Evolutionary conservation across 2,797 vertebrate species (phyloP), one percentile per base, ranked within the genome.

Genomic region (Mycteria americana): DNA sequence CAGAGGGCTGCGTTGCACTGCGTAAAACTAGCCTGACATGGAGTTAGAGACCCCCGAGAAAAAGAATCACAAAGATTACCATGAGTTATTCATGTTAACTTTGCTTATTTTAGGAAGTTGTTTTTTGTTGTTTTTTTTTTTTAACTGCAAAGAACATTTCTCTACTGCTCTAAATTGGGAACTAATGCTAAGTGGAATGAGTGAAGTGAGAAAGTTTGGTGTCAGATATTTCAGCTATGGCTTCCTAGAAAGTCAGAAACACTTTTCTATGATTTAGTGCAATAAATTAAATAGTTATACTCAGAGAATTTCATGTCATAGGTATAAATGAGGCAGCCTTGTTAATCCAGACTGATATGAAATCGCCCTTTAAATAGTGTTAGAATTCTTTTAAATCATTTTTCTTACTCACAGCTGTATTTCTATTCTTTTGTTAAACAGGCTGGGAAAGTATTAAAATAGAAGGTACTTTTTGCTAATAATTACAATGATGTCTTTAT

Each of bases 101-200:
- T 72, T 15, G 73, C 31, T 92, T 91, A 68, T 70, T 89, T 81
- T 85, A 54, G 53, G 30, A 78, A 89, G 56, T 9, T 51, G 39
- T 18, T 5, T 18, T 64, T 35, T 56, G n/a, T n/a, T n/a, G n/a
- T 41, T 33, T 1, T 18, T 69, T 33, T 53, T 63, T 68, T 41
- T 27, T 1, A 85, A 62, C 43, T 56, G 37, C n/a, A 56, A 73
- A 77, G 86, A 88, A 77, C 56, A 53, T 43, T 76, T 68, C 37
- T 68, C 37, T 93, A 13, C 68, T 88, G 75, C 54, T 93, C 86
- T 93, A 93, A 95, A 83, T 64, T 69, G 56, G 84, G 80, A 91
- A 22, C 35, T 74, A 70, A 88, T 41, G 35, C 30, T 48, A 77
- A 80, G 24, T 57, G 35, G 56, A 93, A 74, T 39, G 60, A 95